Evolutionary conservation across 2,797 vertebrate genomes (phyloP).

Genomic region (Oryzias dopingdopingensis): DNA sequence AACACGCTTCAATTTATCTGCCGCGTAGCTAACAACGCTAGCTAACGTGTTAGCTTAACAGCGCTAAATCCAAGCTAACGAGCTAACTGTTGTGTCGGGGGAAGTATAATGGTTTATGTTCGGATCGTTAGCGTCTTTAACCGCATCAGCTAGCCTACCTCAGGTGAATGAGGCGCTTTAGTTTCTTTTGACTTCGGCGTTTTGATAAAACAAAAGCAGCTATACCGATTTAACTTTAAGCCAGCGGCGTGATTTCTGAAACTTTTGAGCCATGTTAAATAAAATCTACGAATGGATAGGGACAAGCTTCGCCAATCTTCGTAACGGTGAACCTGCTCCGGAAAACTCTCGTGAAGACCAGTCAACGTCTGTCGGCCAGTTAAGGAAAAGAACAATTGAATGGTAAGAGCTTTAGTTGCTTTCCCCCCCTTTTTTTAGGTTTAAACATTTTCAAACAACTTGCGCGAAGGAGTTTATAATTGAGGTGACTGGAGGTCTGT

Average conservation of each 20-base stretch:
- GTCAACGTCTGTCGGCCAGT: constrained; percentile 38
- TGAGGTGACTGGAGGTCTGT: not conserved
- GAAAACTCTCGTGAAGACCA: constrained; percentile 44
- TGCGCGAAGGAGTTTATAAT: constrained; percentile 8
- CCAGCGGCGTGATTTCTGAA: constrained; percentile 31
- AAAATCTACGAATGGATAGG: constrained; percentile 81
- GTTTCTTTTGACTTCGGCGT: constrained; percentile 35
- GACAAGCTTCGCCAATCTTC: constrained; percentile 73
- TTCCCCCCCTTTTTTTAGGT: not conserved
- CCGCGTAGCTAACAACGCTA: constrained; percentile 60
- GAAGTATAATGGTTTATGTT: constrained; percentile 18
- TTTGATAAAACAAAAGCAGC: constrained; percentile 41
- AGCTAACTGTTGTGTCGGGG: constrained; percentile 44
- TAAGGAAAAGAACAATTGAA: constrained; percentile 67
- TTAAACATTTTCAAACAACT: not conserved
- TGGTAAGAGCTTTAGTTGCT: constrained; percentile 48
- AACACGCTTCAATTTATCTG: constrained; percentile 68
- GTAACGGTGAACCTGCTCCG: constrained; percentile 69
- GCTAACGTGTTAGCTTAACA: constrained; percentile 64
- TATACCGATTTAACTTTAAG: constrained; percentile 24
- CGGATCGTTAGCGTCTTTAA: constrained; percentile 28
- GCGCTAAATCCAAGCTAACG: constrained; percentile 46
- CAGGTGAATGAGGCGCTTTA: constrained; percentile 57
- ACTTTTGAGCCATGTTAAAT: constrained; percentile 77
- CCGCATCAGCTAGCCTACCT: constrained; percentile 30